Evolutionary conservation across 2,888 invertebrate species (phyloP).

Genomic region (Microctonus aethiopoides): DNA sequence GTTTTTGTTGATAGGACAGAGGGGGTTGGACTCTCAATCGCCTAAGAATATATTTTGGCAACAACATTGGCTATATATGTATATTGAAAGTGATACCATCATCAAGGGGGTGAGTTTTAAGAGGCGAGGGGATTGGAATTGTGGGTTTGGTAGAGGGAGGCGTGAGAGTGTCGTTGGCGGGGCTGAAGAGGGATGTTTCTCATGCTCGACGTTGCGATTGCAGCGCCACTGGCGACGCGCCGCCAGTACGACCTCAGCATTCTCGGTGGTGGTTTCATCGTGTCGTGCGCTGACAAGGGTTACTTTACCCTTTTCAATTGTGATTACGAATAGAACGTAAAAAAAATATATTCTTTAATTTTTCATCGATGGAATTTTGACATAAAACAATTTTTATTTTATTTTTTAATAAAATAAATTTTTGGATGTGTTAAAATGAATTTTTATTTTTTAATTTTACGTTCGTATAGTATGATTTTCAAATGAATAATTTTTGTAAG

Average conservation of each 20-base stretch:
- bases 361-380: no score
- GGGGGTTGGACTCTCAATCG: conserved; percentile 17
- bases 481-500: neutral
- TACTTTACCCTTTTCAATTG: conserved; percentile 21
- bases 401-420: neutral
- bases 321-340: neutral
- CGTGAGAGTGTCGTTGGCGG: conserved; percentile 30
- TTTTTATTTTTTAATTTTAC: neutral
- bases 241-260: conserved; percentile 65
- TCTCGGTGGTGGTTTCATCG: conserved; percentile 62
- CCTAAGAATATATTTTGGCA: conserved; percentile 44
- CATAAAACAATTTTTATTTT: no score
- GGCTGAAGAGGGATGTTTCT: conserved; percentile 46
- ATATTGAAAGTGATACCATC: neutral
- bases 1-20: neutral
- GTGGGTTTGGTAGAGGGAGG: conserved; percentile 13
- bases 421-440: neutral
- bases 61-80: conserved; percentile 10
- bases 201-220: conserved; percentile 55
- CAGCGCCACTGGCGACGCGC: conserved; percentile 60
- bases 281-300: conserved; percentile 44
- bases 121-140: conserved; percentile 33
- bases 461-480: neutral
- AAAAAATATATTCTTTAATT: neutral
- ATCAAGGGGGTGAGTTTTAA: neutral